phyloP scores from a whole-genome alignment of 2,113 vertebrate species.

The Theropithecus gelada region DNA sequence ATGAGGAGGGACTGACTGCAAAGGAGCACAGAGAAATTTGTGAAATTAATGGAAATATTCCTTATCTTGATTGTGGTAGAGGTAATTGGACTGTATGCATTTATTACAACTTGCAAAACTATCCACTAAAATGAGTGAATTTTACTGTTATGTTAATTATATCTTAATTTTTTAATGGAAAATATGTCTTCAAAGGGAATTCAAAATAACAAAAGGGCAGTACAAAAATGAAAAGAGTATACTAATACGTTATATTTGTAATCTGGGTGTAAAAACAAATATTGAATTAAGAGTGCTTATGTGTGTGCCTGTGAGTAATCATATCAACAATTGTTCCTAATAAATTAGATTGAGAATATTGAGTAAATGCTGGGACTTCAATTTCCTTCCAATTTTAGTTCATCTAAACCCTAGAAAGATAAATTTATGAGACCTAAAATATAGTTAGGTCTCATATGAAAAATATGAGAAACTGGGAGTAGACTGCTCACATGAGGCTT shows the following conservation, averaged over 20 bases:
- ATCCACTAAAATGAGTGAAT: neutral
- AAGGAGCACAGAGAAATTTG: neutral
- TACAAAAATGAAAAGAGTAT: neutral
- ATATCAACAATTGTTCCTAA: constrained; percentile 62
- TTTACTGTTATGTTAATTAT: neutral
- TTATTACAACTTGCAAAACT: neutral
- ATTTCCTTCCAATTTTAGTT: constrained; percentile 50
- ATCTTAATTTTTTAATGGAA: neutral
- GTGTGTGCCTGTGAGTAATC: neutral
- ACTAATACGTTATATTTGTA: neutral
- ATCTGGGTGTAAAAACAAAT: neutral
- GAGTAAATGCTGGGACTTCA: constrained; percentile 55
- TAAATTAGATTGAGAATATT: constrained; percentile 65
- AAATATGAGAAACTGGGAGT: neutral
- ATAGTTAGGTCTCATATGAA: neutral
- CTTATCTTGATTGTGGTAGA: neutral
- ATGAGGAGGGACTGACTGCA: neutral
- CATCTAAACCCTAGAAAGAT: neutral
- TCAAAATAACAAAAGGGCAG: neutral
- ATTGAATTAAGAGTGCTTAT: constrained; percentile 38
- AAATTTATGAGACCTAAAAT: neutral
- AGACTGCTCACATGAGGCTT: neutral
- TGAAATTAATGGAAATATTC: neutral
- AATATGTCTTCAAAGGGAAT: neutral
- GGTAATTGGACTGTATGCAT: neutral